phyloP scores from a whole-genome alignment of 2,797 vertebrate genomes.

The Hydrolagus colliei region DNA sequence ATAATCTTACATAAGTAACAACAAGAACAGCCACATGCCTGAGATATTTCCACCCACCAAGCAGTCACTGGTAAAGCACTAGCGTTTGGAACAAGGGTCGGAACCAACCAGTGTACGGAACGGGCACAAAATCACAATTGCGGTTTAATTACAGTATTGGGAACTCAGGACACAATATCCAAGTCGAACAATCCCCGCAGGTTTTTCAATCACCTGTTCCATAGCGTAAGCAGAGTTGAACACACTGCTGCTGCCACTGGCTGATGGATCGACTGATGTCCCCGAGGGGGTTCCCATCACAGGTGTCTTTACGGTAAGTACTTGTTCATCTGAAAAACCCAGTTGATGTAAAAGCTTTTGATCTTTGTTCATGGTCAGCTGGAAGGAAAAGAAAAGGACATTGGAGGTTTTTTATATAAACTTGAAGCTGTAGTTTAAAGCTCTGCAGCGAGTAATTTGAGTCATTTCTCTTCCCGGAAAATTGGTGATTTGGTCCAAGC shows the following conservation, averaged over 20 bases:
- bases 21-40: neutral
- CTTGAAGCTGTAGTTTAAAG: neutral
- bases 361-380: conserved; percentile 96
- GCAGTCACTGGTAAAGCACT: no score
- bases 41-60: neutral
- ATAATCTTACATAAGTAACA: neutral
- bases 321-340: conserved; percentile 89
- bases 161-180: neutral
- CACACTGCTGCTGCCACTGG: conserved; percentile 72
- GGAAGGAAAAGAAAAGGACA: conserved; percentile 37
- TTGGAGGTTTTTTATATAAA: neutral
- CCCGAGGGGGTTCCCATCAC: conserved; percentile 91
- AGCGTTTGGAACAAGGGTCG: neutral
- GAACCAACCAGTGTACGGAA: neutral
- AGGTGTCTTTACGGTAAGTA: conserved; percentile 88
- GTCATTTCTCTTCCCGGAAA: no score
- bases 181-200: neutral
- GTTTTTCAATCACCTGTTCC: conserved; percentile 73
- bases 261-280: conserved; percentile 84
- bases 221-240: conserved; percentile 86
- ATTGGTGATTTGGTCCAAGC: no score
- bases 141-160: neutral
- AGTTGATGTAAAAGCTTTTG: conserved; percentile 95
- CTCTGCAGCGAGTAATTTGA: no score
- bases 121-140: neutral